phyloP scores from a whole-genome alignment of 2,888 invertebrate species.

The Drosophila monieri region DNA sequence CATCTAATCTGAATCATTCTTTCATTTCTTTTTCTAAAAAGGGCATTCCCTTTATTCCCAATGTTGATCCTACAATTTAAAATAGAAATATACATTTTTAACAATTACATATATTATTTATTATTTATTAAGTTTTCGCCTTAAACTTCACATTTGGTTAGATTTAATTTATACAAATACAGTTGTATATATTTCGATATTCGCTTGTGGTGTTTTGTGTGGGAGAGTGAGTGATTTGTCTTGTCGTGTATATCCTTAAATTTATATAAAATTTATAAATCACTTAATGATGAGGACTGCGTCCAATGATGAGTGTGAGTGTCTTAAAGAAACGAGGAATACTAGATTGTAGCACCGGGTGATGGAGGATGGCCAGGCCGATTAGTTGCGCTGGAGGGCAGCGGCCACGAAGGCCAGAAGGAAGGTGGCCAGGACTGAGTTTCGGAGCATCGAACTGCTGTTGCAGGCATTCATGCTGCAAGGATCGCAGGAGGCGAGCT shows the following conservation, averaged over 20 bases:
- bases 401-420: conserved; percentile 70
- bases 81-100: not conserved
- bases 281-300: conserved; percentile 53
- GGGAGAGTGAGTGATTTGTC: conserved; percentile 12
- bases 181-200: conserved; percentile 69
- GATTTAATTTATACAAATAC: conserved; percentile 43
- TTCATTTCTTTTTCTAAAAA: not conserved
- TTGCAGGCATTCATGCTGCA: conserved; percentile 79
- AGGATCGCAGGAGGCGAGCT: conserved; percentile 64
- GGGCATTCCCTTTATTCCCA: not conserved
- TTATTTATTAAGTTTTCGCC: conserved; percentile 59
- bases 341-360: conserved; percentile 67
- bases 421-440: conserved; percentile 68
- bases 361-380: conserved; percentile 3
- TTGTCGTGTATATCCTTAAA: conserved; percentile 51
- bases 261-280: conserved; percentile 51
- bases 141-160: conserved; percentile 63
- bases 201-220: conserved; percentile 43
- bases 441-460: conserved; percentile 66
- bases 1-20: not conserved
- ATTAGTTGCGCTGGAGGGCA: conserved; percentile 59
- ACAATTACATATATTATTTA: conserved; percentile 50
- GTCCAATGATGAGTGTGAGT: conserved; percentile 23
- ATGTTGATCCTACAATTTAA: not conserved
- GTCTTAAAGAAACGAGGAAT: conserved; percentile 54